Conservation (phyloP, 2,797 vertebrate genomes). For the Ataeniobius toweri region DNA sequence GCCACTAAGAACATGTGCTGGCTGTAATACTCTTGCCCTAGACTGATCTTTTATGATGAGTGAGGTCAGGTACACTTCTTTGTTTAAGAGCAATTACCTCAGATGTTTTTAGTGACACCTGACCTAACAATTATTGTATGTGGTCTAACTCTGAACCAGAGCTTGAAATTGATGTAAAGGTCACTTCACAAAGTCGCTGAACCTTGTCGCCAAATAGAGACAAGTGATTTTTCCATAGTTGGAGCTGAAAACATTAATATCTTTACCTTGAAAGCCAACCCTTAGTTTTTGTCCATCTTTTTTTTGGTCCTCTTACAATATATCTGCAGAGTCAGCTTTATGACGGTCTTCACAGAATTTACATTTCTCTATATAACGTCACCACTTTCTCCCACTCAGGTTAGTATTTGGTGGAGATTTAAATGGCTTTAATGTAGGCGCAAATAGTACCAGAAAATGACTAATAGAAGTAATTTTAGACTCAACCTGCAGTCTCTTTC, state of each 20-base stretch:
- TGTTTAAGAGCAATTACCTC: slow-evolving; percentile 58
- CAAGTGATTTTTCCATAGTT: slow-evolving; percentile 23
- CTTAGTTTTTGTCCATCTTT: slow-evolving; percentile 24
- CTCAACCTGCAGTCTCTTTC: slow-evolving; percentile 41
- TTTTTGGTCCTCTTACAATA: slow-evolving; percentile 17
- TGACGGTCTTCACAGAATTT: slow-evolving; percentile 32
- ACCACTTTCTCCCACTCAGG: slow-evolving; percentile 4
- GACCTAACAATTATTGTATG: slow-evolving; percentile 71
- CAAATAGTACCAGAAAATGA: slow-evolving; percentile 39
- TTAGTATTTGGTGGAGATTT: slow-evolving; percentile 30
- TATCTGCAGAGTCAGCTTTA: slow-evolving; percentile 21
- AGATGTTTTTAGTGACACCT: slow-evolving; percentile 69
- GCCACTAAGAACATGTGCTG: slow-evolving; percentile 14
- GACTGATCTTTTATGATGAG: slow-evolving; percentile 34
- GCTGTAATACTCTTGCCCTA: slow-evolving; percentile 11
- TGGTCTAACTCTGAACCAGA: slow-evolving; percentile 65
- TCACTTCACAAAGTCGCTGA: slow-evolving; percentile 53
- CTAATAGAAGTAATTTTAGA: slow-evolving; percentile 57
- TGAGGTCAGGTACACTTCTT: slow-evolving; percentile 36
- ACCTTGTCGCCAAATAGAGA: slow-evolving; percentile 33
- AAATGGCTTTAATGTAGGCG: slow-evolving; percentile 30
- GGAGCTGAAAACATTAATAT: slow-evolving; percentile 28
- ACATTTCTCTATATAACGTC: slow-evolving; percentile 31
- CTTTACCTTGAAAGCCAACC: slow-evolving; percentile 20
- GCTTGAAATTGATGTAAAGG: slow-evolving; percentile 76